These are phyloP conservation scores for Acrossocheilus wenchowensis DNA, from an alignment of 2,797 vertebrate species.

Conservation along the genomic window DNA sequence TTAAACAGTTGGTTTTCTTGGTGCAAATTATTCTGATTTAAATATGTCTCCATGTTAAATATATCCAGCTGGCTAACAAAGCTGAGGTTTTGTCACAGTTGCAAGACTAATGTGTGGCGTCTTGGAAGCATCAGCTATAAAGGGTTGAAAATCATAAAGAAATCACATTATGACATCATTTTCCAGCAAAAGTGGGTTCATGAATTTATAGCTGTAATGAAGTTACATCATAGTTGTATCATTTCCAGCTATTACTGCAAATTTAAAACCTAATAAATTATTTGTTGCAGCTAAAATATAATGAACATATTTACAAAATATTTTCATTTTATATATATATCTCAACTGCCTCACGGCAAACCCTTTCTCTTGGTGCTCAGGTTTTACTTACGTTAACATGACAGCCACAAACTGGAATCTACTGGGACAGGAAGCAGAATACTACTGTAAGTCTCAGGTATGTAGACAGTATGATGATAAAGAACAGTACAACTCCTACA, in stretches of 20 bases:
- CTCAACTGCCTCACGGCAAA: not conserved
- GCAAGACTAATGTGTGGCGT: not conserved
- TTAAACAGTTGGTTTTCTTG: not conserved
- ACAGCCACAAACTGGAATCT: not conserved
- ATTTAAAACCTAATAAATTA: constrained; percentile 7
- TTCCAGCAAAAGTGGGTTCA: not conserved
- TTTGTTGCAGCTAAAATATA: not conserved
- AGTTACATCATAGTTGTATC: not conserved
- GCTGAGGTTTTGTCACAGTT: not conserved
- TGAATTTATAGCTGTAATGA: not conserved
- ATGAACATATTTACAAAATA: not conserved
- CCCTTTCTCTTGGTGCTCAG: not conserved
- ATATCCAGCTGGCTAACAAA: not conserved
- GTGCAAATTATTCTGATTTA: constrained; percentile 3
- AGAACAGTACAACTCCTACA: constrained; percentile 17
- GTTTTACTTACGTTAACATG: constrained; percentile 11
- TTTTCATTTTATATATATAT: not conserved
- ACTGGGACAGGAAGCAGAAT: constrained; percentile 22
- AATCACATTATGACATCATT: not conserved
- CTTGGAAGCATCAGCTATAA: not conserved
- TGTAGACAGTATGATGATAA: constrained; percentile 28
- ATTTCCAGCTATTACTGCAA: not conserved
- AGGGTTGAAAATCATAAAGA: constrained; percentile 11
- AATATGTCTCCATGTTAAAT: constrained; percentile 1
- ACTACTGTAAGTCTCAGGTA: constrained; percentile 27